Evolutionary conservation across 2,888 invertebrate genomes (phyloP), one percentile per base, ranked within the genome.

Genomic region (Brachylomia viminalis): DNA sequence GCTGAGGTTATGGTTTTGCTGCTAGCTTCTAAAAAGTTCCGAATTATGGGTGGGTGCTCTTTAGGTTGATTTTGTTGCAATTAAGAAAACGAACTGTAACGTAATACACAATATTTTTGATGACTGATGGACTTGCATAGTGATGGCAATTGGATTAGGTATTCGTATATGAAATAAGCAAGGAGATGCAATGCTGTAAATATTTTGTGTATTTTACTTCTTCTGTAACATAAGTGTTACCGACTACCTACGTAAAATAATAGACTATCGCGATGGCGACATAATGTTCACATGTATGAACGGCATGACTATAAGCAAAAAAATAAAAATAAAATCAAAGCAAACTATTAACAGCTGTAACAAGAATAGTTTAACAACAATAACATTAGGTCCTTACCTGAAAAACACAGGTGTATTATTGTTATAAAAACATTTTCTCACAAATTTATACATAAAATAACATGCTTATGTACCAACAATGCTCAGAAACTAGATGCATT

Each of bases 401-500:
- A 81, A 49, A 74, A 42, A 52, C 33, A 42, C n/a, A 27, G 15
- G 11, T 82, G 8, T 33, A 42, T 42, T 67, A 58, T 38, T 47
- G 45, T n/a, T n/a, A n/a, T 64, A 68, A 75, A 69, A 77, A 77
- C 27, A 47, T 82, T 42, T 69, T 47, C 62, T 68, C 59, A 77
- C 7, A 72, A 27, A 68, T 72, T 27, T 54, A 6, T 52, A 49
- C 47, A 33, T 42, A 59, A 56, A 11, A 15, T 23, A 15, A 54
- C 17, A 7, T 42, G 23, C 33, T 56, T 61, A 67, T 54, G 15
- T 27, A 77, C 71, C 78, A 87, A 85, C 79, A 87, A 86, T 85
- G 75, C 83, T 75, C 70, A 79, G 67, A 77, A 82, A 85, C 83
- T 85, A 77, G 79, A 81, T 86, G 86, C 86, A 77, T 78, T 82